Evolutionary conservation across 1,140 invertebrate genomes (phyloP).

Genomic region (Drosophila lacertosa): DNA sequence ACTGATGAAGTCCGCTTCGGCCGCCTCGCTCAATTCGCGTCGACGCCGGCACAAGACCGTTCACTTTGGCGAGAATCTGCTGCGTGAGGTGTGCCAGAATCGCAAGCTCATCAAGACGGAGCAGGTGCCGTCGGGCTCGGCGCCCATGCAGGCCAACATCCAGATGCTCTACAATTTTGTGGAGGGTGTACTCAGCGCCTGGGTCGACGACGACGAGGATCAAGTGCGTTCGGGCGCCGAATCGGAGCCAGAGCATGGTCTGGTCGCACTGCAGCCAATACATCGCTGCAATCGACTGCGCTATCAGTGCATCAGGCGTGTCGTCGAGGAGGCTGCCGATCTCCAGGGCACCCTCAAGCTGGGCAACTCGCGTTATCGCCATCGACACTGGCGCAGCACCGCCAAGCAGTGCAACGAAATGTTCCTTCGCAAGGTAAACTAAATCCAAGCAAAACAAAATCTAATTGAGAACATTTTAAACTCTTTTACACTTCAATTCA

Average conservation of each 20-base stretch:
- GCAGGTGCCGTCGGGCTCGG: slow-evolving; percentile 82
- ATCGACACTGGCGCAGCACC: slow-evolving; percentile 90
- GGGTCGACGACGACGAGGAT: slow-evolving; percentile 88
- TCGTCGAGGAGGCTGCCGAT: slow-evolving; percentile 88
- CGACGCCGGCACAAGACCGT: slow-evolving; percentile 89
- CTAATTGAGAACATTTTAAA: too few species aligned
- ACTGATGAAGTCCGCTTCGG: slow-evolving; percentile 83
- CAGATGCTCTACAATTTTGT: slow-evolving; percentile 91
- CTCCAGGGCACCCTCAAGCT: slow-evolving; percentile 87
- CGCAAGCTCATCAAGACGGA: slow-evolving; percentile 83
- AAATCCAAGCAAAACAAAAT: too few species aligned
- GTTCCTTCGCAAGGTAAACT: slow-evolving; percentile 89
- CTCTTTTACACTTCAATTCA: too few species aligned
- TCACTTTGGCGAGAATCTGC: slow-evolving; percentile 89
- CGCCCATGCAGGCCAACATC: slow-evolving; percentile 88
- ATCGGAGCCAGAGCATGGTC: slow-evolving; percentile 87
- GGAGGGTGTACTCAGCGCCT: slow-evolving; percentile 88
- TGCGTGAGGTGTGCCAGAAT: slow-evolving; percentile 89
- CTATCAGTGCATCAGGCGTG: slow-evolving; percentile 87
- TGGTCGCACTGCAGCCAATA: slow-evolving; percentile 86
- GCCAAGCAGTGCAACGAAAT: slow-evolving; percentile 90
- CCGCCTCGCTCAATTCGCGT: slow-evolving; percentile 85
- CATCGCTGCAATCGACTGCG: slow-evolving; percentile 88
- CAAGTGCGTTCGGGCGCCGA: slow-evolving; percentile 87
- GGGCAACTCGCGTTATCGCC: slow-evolving; percentile 87